Conservation (phyloP, 2,797 vertebrate genomes). For the Paramormyrops hopkinsi region DNA sequence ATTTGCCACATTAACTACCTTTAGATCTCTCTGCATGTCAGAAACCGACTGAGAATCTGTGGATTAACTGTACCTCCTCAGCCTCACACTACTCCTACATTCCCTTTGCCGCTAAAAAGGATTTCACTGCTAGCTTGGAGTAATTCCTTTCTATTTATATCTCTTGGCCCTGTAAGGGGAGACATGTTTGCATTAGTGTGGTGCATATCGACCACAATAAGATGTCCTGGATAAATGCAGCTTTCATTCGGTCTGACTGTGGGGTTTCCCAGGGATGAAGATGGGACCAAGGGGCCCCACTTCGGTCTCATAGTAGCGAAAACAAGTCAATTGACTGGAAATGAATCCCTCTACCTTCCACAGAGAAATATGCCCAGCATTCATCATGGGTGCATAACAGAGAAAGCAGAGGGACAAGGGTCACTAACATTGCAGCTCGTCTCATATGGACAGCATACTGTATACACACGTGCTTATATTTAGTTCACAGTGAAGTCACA, state of each 20-base stretch:
- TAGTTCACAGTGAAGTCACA: conserved; percentile 14
- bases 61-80: background rate
- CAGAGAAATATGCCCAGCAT: background rate
- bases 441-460: background rate
- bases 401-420: background rate
- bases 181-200: conserved; percentile 12
- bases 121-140: conserved; percentile 8
- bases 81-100: background rate
- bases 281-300: background rate
- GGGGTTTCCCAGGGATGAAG: background rate
- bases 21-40: background rate
- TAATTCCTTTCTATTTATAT: conserved; percentile 21
- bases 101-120: background rate
- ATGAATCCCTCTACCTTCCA: background rate
- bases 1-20: background rate
- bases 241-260: background rate
- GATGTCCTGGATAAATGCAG: background rate
- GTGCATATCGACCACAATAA: background rate
- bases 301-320: background rate
- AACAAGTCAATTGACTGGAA: background rate
- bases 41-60: background rate
- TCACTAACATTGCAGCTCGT: background rate
- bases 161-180: background rate
- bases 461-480: conserved; percentile 13
- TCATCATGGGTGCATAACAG: background rate